Evolutionary conservation across 1,140 invertebrate species (phyloP).

Genomic region (Drosophila quadrilineata): DNA sequence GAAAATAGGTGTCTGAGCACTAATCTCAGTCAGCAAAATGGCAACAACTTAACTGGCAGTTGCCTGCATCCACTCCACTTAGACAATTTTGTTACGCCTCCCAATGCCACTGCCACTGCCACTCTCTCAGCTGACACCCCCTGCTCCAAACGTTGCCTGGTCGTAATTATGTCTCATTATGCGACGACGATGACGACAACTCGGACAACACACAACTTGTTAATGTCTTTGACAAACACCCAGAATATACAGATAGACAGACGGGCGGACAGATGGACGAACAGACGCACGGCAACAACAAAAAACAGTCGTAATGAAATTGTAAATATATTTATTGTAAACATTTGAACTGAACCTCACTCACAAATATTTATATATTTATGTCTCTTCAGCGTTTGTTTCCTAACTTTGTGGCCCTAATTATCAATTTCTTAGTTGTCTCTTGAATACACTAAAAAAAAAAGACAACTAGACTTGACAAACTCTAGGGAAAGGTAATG

Average conservation of each 20-base stretch:
- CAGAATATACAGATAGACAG: slow-evolving; percentile 22
- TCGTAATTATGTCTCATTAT: slow-evolving; percentile 72
- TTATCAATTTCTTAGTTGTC: slow-evolving; percentile 21
- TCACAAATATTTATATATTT: slow-evolving; percentile 47
- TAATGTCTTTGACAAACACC: slow-evolving; percentile 63
- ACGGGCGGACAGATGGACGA: slow-evolving; percentile 25
- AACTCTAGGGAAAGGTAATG: too few relatives aligned
- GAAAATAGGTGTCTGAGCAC: slow-evolving; percentile 11
- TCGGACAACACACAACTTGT: slow-evolving; percentile 21
- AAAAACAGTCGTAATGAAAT: slow-evolving; percentile 72
- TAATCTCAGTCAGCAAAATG: slow-evolving; percentile 20
- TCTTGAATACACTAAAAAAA: too few relatives aligned
- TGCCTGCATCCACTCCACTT: neutral
- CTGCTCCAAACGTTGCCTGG: slow-evolving; percentile 46
- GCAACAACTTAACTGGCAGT: slow-evolving; percentile 12
- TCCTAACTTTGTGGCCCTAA: slow-evolving; percentile 12
- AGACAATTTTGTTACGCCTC: neutral
- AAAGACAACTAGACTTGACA: too few relatives aligned
- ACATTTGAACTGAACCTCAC: slow-evolving; percentile 67
- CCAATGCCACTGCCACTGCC: too few relatives aligned
- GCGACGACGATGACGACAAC: slow-evolving; percentile 24
- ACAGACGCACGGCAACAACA: slow-evolving; percentile 8
- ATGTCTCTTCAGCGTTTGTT: neutral
- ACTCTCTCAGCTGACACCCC: neutral
- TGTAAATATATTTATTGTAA: slow-evolving; percentile 71